Evolutionary conservation across 2,888 invertebrate species (phyloP).

Genomic region (Amiota minor): DNA sequence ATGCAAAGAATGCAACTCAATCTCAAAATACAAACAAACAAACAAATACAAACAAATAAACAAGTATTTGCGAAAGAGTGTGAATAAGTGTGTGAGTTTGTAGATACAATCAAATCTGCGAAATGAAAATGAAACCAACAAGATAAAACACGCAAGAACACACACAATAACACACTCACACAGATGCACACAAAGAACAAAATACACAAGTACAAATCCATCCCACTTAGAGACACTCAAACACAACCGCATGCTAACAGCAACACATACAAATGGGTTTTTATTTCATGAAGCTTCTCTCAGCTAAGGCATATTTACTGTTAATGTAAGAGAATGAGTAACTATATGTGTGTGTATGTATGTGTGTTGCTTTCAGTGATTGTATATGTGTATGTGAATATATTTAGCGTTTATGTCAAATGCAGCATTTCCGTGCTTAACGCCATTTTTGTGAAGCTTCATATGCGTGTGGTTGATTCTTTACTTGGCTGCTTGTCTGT

Average conservation of each 20-base stretch:
- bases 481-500: constrained; percentile 40
- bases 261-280: not conserved
- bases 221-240: constrained; percentile 4
- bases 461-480: constrained; percentile 53
- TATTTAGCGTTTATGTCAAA: constrained; percentile 61
- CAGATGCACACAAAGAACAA: not conserved
- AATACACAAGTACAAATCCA: not conserved
- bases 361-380: constrained; percentile 17
- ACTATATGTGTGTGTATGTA: not conserved
- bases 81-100: not conserved
- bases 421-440: constrained; percentile 60
- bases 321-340: not conserved
- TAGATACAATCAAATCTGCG: constrained; percentile 18
- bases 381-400: too few species aligned
- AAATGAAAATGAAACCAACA: constrained; percentile 17
- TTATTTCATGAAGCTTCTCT: constrained; percentile 1
- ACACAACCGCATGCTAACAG: too few species aligned
- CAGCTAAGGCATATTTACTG: not conserved
- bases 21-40: constrained; percentile 13
- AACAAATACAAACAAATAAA: constrained; percentile 8
- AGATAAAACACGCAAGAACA: constrained; percentile 11
- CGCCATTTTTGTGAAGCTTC: not conserved
- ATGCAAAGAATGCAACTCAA: constrained; percentile 5
- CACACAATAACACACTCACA: not conserved
- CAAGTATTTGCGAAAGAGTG: not conserved